Base-by-base conservation (phyloP, 2,797 vertebrate species). In the Leptodactylus fallax region DNA sequence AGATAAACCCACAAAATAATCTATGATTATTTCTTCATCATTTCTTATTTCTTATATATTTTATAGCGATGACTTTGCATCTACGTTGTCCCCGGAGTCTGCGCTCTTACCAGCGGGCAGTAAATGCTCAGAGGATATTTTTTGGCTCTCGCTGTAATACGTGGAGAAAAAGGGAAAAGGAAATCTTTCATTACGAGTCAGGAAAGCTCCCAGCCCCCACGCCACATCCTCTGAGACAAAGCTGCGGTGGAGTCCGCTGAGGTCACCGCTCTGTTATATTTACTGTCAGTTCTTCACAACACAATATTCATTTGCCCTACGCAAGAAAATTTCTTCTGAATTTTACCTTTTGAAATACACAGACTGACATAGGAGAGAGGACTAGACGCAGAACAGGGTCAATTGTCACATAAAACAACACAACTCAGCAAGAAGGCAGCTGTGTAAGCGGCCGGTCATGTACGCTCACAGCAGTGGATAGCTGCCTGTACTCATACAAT, bases 161-260 rank as follows among this genome's bases (percentile, higher is more conserved):
- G 51, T 16, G 45, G 55, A 21, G 60, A 11, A 84, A 25, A 74
- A 51, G 69, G 58, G 61, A 61, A 84, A 76, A 72, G 82, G 82
- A 84, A 84, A 74, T 76, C 60, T 58, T 84, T 84, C 53, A 60
- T 72, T 58, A n/a, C 69, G 19, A 45, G 69, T 16, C 82, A 84
- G 82, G 82, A 84, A 84, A 49, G 19, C 69, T 84, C 82, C 82
- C 82, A 60, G 55, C 82, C 82, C 82, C 82, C 65, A 25, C 81
- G 12, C 81, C 81, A 84, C 82, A 84, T 84, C 82, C 82, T 84
- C 25, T 74, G 82, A 56, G 82, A 72, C 67, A 84, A 11, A 36
- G 55, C 78, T 47, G 56, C 14, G 79, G 45, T 12, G 67, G 17
- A 45, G 27, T 76, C 69, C n/a, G 19, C 21, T 84, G 69, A 84